Evolutionary conservation across 2,888 invertebrate genomes (phyloP), one percentile per base, ranked within the genome.

Genomic region (Clistopyga incitator): DNA sequence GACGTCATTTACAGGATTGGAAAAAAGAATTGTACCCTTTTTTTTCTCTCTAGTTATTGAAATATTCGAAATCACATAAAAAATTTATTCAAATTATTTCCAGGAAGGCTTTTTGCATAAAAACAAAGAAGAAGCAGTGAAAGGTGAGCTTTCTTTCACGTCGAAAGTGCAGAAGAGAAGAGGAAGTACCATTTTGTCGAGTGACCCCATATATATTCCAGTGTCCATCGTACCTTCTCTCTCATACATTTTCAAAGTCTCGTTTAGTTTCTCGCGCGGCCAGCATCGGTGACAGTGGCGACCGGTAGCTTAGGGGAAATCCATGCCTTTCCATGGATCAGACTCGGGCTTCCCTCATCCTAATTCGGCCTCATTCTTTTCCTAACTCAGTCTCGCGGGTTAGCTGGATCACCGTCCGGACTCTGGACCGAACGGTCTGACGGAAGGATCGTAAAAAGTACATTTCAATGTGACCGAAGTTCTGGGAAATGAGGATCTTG

Each of bases 391-490:
- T 82, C 50, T 67, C 52, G 47, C 59, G 67, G 65, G 81, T 38
- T 81, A n/a, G 34, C 52, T 71, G 59, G 68, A 38, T 72, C 25
- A 56, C 18, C 71, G 67, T 47, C 59, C 56, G 76, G 72, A 77
- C 56, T 77, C 50, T 8, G 18, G 64, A n/a, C 15, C 8, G 23
- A 23, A 45, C 45, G 74, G 68, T 61, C 23, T 59, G 78, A 78
- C 78, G 78, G 70, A 61, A n/a, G 34, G 13, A 70, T 23, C 72
- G 71, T 78, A 75, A 78, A 82, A 75, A 78, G 78, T 78, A 78
- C 74, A 82, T 78, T 82, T 78, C 78, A 82, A 52, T 61, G 59
- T 64, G 56, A 42, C 52, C 47, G 70, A 10, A 38, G 45, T 50
- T 67, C 34, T 72, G 15, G 75, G 47, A 34, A 52, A 78, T 78